Percentiles rank a stretch among this genome's conserved stretches.
Conservation (phyloP, 2,113 vertebrate species). For the Mastomys coucha region DNA sequence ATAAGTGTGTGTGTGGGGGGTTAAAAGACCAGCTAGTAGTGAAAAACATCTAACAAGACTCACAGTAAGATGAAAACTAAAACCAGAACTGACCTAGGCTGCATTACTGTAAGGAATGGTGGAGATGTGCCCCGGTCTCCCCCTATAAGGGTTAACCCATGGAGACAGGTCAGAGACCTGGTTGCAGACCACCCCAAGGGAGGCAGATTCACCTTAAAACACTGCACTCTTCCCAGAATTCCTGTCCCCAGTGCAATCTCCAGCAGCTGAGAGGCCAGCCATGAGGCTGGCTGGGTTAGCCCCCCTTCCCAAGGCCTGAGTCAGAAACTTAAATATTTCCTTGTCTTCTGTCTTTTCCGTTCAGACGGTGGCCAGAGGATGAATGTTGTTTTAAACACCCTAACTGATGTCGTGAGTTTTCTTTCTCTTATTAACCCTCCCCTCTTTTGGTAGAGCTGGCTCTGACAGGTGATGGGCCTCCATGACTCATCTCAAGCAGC, state of each 20-base stretch:
- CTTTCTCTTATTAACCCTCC: not conserved
- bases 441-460: not conserved
- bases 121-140: not conserved
- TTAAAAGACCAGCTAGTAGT: not conserved
- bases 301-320: not conserved
- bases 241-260: not conserved
- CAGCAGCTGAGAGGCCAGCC: not conserved
- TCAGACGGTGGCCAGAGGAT: not conserved
- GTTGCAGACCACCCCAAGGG: not conserved
- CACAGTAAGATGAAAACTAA: not conserved
- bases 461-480: not conserved
- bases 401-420: not conserved
- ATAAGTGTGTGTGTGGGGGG: not conserved
- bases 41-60: not conserved
- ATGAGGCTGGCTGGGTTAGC: not conserved
- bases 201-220: not conserved
- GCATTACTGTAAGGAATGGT: not conserved
- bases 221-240: not conserved
- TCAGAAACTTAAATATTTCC: not conserved
- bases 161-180: not conserved
- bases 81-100: not conserved
- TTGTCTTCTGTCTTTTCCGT: not conserved
- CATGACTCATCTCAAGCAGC: not conserved
- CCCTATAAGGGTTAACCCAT: not conserved
- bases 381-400: not conserved